Conservation (phyloP, 2,888 invertebrate species). For the Abrostola triplasia region DNA sequence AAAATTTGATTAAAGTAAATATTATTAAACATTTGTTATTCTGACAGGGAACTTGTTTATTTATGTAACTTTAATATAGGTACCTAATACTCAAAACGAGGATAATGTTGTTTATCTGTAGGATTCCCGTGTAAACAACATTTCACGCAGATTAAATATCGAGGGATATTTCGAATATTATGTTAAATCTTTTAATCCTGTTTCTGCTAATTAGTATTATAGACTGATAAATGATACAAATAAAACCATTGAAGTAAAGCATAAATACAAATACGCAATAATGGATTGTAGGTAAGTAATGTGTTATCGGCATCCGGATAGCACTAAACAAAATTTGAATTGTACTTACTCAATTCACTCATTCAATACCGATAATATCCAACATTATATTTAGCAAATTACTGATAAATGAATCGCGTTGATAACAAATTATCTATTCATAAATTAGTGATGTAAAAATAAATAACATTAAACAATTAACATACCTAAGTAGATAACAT, state of each 20-base stretch:
- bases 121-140: background rate
- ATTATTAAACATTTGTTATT: background rate
- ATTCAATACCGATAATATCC: slow-evolving; percentile 21
- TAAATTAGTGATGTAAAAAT: slow-evolving; percentile 12
- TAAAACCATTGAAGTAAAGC: too few relatives aligned
- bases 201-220: background rate
- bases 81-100: background rate
- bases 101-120: background rate
- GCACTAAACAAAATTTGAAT: background rate
- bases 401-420: slow-evolving; percentile 14
- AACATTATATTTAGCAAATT: slow-evolving; percentile 15
- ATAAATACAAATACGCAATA: background rate
- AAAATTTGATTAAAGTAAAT: background rate
- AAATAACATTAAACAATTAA: slow-evolving; percentile 12
- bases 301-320: background rate
- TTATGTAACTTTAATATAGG: background rate
- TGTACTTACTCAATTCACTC: background rate
- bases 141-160: too few relatives aligned
- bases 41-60: background rate
- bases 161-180: too few relatives aligned
- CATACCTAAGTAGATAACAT: slow-evolving; percentile 8
- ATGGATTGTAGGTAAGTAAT: background rate
- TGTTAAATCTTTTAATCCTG: too few relatives aligned
- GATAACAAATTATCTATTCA: slow-evolving; percentile 27
- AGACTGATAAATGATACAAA: too few relatives aligned